phyloP scores from a whole-genome alignment of 2,113 vertebrate species.

The Stomatorhinus ivindoensis region DNA sequence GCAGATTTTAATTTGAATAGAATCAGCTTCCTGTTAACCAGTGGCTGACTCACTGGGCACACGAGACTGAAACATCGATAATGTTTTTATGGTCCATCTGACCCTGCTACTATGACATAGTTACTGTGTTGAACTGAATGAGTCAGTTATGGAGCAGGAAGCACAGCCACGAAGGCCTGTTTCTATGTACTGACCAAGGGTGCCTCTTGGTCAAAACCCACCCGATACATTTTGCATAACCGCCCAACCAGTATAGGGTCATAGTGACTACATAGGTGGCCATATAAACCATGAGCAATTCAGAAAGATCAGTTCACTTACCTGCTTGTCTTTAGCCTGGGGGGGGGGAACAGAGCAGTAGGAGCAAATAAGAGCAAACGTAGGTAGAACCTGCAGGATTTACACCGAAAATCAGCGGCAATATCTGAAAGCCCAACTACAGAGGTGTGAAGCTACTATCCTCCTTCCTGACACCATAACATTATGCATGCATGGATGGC shows the following conservation, averaged over 20 bases:
- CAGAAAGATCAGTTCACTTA: background rate
- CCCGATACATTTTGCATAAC: background rate
- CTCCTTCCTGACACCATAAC: background rate
- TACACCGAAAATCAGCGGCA: background rate
- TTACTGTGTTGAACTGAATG: background rate
- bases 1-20: background rate
- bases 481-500: background rate
- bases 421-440: background rate
- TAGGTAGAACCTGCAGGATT: background rate
- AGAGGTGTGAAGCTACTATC: background rate
- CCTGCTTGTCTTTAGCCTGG: background rate
- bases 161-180: background rate
- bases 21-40: background rate
- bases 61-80: background rate
- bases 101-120: background rate
- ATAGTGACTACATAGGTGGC: background rate
- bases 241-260: background rate
- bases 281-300: background rate
- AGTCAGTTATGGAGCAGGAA: background rate
- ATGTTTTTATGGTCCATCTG: slow-evolving; percentile 16
- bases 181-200: background rate
- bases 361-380: background rate
- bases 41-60: background rate
- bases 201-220: background rate
- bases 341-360: background rate